phyloP scores from a whole-genome alignment of 2,797 vertebrate species.

The Lacerta bilineata region DNA sequence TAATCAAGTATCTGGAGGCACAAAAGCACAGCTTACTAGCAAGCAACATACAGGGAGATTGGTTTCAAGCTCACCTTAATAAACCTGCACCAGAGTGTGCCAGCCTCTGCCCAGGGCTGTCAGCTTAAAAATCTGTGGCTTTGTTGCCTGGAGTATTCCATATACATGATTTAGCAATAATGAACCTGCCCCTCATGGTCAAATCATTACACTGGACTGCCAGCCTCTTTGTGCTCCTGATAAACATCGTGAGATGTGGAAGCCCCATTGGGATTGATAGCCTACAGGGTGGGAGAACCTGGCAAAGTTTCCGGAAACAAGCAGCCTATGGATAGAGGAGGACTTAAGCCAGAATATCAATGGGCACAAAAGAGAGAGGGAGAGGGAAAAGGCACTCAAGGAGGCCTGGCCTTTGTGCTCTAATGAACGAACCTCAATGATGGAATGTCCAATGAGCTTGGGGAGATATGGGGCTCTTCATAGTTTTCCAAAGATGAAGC shows the following conservation, averaged over 20 bases:
- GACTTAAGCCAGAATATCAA: background rate
- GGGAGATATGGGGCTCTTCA: background rate
- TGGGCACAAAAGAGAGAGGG: background rate
- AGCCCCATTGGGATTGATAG: background rate
- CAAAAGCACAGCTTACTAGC: background rate
- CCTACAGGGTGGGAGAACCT: background rate
- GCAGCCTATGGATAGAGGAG: background rate
- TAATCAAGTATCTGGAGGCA: background rate
- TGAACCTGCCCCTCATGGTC: background rate
- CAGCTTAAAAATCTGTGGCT: background rate
- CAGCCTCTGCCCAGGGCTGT: background rate
- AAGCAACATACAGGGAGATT: background rate
- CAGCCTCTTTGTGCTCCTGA: background rate
- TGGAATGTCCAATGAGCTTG: background rate
- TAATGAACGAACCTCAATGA: background rate
- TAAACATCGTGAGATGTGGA: background rate
- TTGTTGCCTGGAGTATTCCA: background rate
- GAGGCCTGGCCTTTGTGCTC: background rate
- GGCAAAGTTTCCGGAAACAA: background rate
- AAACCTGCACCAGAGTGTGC: background rate
- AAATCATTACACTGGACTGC: background rate
- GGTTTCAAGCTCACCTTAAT: background rate
- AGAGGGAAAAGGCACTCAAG: background rate
- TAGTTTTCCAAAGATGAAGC: no score
- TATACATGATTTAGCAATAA: constrained; percentile 18